Percentiles rank a stretch among this genome's conserved stretches.
Conservation (phyloP, 2,888 invertebrate species). For the Toxonevra muliebris region DNA sequence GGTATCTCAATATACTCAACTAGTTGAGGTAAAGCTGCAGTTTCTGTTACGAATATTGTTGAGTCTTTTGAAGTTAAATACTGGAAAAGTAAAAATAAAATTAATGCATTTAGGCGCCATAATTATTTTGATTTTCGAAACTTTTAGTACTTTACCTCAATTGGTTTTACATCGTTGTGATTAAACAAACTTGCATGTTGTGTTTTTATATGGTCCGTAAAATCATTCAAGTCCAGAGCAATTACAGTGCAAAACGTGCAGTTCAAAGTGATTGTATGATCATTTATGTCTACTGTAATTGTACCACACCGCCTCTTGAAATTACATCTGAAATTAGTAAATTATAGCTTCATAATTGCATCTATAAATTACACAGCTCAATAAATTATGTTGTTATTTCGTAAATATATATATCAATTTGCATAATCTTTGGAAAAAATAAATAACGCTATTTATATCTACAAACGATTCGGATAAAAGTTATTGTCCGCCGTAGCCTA, state of each 20-base stretch:
- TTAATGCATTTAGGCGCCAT: not conserved
- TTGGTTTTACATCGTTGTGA: constrained; percentile 1
- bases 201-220: constrained; percentile 15
- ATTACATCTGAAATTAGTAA: too few relatives aligned
- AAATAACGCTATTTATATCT: too few relatives aligned
- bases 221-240: not conserved
- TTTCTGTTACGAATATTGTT: not conserved
- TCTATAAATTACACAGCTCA: too few relatives aligned
- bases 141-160: not conserved
- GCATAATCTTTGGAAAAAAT: too few relatives aligned
- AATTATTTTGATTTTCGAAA: not conserved
- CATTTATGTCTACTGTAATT: constrained; percentile 12
- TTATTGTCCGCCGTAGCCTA: too few relatives aligned
- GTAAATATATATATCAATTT: too few relatives aligned
- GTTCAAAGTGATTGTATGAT: constrained; percentile 10
- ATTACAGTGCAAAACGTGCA: constrained; percentile 8
- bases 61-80: not conserved
- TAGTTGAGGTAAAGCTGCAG: not conserved
- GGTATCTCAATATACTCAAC: too few relatives aligned
- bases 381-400: too few relatives aligned
- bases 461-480: too few relatives aligned
- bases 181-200: constrained; percentile 15
- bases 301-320: constrained; percentile 16
- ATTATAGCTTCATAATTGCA: too few relatives aligned
- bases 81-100: not conserved